phyloP scores from a whole-genome alignment of 1,140 invertebrate genomes.

The Octopus sinensis region DNA sequence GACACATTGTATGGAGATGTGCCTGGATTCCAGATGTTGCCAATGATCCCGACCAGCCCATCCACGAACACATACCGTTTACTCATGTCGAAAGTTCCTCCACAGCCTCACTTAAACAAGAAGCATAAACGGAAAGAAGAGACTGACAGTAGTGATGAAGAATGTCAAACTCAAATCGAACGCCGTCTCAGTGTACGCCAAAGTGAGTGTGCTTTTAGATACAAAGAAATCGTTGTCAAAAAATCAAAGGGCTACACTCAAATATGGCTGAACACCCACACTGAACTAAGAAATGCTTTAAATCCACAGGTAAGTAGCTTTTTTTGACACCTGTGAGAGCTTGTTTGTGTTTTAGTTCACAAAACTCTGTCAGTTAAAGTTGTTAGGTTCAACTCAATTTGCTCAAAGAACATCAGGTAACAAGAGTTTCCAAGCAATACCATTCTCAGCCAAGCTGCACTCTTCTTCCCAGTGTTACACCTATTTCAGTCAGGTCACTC shows the following conservation, averaged over 20 bases:
- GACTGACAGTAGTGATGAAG: constrained; percentile 29
- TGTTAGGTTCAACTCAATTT: too few species aligned
- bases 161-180: constrained; percentile 32
- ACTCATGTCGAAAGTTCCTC: constrained; percentile 43
- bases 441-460: too few species aligned
- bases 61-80: constrained; percentile 47
- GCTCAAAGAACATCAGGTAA: too few species aligned
- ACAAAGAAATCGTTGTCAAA: constrained; percentile 56
- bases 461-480: too few species aligned
- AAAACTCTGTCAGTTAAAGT: too few species aligned
- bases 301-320: constrained; percentile 48
- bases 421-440: too few species aligned
- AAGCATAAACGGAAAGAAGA: constrained; percentile 21
- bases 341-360: too few species aligned
- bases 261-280: constrained; percentile 53
- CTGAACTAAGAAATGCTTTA: constrained; percentile 50
- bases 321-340: too few species aligned
- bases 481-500: too few species aligned
- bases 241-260: constrained; percentile 53
- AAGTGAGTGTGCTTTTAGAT: constrained; percentile 53
- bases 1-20: constrained; percentile 38
- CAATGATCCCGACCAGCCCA: constrained; percentile 43
- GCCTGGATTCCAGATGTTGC: constrained; percentile 29
- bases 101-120: constrained; percentile 35
- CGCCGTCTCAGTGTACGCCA: constrained; percentile 49